A percentile compares a stretch with the other conserved stretches of the same genome.
Conservation (phyloP, 2,888 invertebrate species). For the Petrophora chlorosata region DNA sequence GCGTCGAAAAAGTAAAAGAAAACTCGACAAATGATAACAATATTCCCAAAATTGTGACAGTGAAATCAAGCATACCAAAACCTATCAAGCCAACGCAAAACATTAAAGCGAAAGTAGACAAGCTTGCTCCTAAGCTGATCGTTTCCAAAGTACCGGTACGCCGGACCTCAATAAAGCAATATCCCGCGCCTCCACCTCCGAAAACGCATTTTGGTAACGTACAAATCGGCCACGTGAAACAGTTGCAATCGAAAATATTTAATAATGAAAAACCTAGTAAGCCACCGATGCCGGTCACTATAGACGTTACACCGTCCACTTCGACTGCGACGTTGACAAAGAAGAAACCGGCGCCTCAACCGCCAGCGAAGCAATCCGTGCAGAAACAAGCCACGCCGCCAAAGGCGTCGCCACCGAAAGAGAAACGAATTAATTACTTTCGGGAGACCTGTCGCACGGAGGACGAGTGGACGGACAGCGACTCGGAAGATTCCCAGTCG, state of each 20-base stretch:
- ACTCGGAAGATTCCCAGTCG: slow-evolving; percentile 63
- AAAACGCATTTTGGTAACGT: slow-evolving; percentile 74
- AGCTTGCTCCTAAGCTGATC: slow-evolving; percentile 61
- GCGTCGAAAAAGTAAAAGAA: slow-evolving; percentile 26
- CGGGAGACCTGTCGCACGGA: slow-evolving; percentile 86
- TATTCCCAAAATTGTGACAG: slow-evolving; percentile 30
- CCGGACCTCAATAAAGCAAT: slow-evolving; percentile 66
- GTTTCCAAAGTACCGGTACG: slow-evolving; percentile 74
- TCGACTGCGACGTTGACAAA: slow-evolving; percentile 52
- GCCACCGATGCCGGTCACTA: slow-evolving; percentile 33
- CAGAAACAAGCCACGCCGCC: slow-evolving; percentile 50
- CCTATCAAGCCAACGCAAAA: slow-evolving; percentile 58
- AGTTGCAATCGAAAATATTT: slow-evolving; percentile 74
- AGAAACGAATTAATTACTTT: slow-evolving; percentile 76
- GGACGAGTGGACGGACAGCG: slow-evolving; percentile 84
- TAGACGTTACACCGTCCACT: slow-evolving; percentile 62
- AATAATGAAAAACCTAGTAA: slow-evolving; percentile 54
- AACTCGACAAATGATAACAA: slow-evolving; percentile 26
- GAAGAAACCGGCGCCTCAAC: slow-evolving; percentile 69
- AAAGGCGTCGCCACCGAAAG: slow-evolving; percentile 47
- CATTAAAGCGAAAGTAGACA: slow-evolving; percentile 64
- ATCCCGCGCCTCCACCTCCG: slow-evolving; percentile 74
- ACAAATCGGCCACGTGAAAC: slow-evolving; percentile 76
- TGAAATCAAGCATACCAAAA: slow-evolving; percentile 75
- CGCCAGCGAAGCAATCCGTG: slow-evolving; percentile 46